Percentiles rank a stretch among this genome's conserved stretches.
These are phyloP conservation scores for Nothoprocta pentlandii DNA, from an alignment of 2,113 vertebrate genomes.

Conservation along the genomic window DNA sequence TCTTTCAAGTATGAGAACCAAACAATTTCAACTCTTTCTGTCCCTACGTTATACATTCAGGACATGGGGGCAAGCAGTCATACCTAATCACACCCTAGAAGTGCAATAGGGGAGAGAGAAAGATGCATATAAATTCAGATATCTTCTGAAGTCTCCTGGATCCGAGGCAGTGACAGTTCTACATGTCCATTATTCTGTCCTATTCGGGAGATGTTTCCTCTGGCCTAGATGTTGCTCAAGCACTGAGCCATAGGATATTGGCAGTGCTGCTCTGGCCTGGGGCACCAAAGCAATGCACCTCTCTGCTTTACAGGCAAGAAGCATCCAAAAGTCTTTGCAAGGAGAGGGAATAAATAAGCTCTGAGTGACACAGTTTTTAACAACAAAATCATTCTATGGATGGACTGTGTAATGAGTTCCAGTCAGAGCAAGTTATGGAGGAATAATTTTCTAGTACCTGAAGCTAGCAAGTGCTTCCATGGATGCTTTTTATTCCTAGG, in stretches of 20 bases:
- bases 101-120: accelerated
- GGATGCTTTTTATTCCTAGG: slow-evolving; percentile 69
- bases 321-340: background rate
- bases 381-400: slow-evolving; percentile 36
- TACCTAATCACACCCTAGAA: background rate
- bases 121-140: background rate
- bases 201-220: background rate
- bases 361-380: slow-evolving; percentile 58
- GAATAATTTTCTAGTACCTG: slow-evolving; percentile 70
- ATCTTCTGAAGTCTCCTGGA: background rate
- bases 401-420: slow-evolving; percentile 41
- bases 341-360: slow-evolving; percentile 37
- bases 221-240: background rate
- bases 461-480: slow-evolving; percentile 24
- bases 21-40: background rate
- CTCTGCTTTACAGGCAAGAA: slow-evolving; percentile 15
- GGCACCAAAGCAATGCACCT: background rate
- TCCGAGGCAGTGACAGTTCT: accelerated
- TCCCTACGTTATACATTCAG: background rate
- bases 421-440: slow-evolving; percentile 50
- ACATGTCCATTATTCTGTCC: background rate
- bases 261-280: background rate
- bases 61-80: background rate
- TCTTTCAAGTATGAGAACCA: background rate
- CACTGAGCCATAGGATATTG: background rate